These are phyloP conservation scores for Dione juno DNA, from an alignment of 2,888 invertebrate genomes.

Conservation along the genomic window DNA sequence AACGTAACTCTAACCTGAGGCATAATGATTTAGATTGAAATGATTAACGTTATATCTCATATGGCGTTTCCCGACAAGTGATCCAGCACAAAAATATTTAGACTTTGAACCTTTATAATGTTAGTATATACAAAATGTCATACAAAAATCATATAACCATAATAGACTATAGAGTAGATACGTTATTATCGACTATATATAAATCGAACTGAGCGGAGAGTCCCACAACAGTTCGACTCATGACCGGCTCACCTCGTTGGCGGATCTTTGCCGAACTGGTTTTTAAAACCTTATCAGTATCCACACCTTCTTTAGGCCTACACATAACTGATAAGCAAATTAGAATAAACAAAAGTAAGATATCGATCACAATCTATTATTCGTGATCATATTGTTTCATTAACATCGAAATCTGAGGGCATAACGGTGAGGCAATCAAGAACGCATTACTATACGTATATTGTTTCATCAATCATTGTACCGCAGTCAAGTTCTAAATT, in stretches of 20 bases:
- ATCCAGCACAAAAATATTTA: no score
- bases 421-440: conserved; percentile 47
- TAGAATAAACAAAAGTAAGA: conserved; percentile 42
- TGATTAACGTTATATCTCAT: no score
- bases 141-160: no score
- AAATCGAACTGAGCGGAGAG: not conserved
- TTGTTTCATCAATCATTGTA: conserved; percentile 47
- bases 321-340: conserved; percentile 34
- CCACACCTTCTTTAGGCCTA: not conserved
- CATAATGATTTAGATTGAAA: no score
- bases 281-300: not conserved
- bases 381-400: conserved; percentile 41
- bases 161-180: no score
- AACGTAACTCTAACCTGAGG: no score
- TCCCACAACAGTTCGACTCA: not conserved
- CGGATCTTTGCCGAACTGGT: conserved; percentile 4
- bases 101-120: no score
- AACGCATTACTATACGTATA: conserved; percentile 45
- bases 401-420: conserved; percentile 41
- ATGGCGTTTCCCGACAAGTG: no score
- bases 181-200: not conserved
- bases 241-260: not conserved
- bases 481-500: conserved; percentile 43
- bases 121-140: no score
- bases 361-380: conserved; percentile 39